These are phyloP conservation scores for Drosophila teissieri DNA, from an alignment of 1,140 invertebrate genomes.

Conservation along the genomic window DNA sequence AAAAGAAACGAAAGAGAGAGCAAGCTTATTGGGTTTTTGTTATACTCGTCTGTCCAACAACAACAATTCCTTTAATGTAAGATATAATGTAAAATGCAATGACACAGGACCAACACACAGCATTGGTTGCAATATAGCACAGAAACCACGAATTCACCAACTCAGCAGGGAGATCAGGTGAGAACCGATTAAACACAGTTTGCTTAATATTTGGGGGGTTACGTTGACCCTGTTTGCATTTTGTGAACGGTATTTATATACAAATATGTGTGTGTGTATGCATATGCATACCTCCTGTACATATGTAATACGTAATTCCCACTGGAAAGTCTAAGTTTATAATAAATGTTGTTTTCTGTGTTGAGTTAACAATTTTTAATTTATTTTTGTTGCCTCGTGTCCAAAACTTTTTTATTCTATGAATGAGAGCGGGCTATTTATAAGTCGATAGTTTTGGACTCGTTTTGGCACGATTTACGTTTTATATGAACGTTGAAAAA, in stretches of 20 bases:
- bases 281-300: too few species aligned
- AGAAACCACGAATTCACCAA: conserved; percentile 5
- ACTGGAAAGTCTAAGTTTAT: conserved; percentile 1
- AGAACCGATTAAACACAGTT: background rate
- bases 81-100: conserved; percentile 50
- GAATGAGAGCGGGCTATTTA: conserved; percentile 28
- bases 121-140: conserved; percentile 41
- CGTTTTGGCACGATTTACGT: conserved; percentile 23
- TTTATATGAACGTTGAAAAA: background rate
- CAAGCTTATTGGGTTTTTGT: conserved; percentile 30
- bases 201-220: background rate
- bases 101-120: conserved; percentile 20
- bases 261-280: background rate
- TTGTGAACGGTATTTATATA: conserved; percentile 6
- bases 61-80: conserved; percentile 20
- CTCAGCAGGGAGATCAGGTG: conserved; percentile 12
- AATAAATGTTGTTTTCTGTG: conserved; percentile 26
- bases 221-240: conserved; percentile 3
- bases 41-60: conserved; percentile 24
- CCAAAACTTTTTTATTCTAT: conserved; percentile 9
- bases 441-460: conserved; percentile 6
- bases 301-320: conserved; percentile 23
- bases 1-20: conserved; percentile 8
- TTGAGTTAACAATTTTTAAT: conserved; percentile 32
- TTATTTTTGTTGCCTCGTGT: conserved; percentile 26